Base-by-base conservation (phyloP, 2,797 vertebrate genomes). In the Denticeps clupeoides region DNA sequence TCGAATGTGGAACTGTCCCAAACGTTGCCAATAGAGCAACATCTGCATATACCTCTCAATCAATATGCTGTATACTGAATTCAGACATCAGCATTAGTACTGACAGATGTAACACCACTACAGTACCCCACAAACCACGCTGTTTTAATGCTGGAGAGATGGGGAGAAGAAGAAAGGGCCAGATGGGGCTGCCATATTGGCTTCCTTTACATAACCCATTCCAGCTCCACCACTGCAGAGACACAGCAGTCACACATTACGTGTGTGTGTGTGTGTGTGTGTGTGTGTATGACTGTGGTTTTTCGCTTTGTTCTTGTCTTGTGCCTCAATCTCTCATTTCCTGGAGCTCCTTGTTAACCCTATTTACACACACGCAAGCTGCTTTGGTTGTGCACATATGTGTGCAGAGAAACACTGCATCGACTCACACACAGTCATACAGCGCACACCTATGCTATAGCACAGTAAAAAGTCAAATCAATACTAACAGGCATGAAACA, bases 171-270 rank as follows among this genome's bases (percentile, higher is more conserved):
- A 37, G 24, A 43, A 40, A 23, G 13, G 38, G 42, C 53, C 49
- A 49, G 53, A 45, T 12, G 50, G 58, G 48, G 51, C 45, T 45
- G 27, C 53, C 46, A 44, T 44, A 45, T 26, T 50, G 48, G 44
- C 50, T 51, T 19, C 5, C 40, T 66, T 58, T 62, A 65, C 52
- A 62, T 65, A 69, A 72, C 46, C 26, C 60, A n/a, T n/a, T 53
- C 26, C 47, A 31, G 53, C 51, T 31, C 38, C 40, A 45, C 59
- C 49, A 28, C 51, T 51, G 55, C 59, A 69, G 55, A 41, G 51
- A 48, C 37, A 56, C 18, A 6, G 19, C 43, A 69, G 55, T 41
- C 51, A 48, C 37, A 56, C 18, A 6, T 19, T 43, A 49, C 53
- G 45, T 42, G 24, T 55, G 23, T 28, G 42, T 44, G 16, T 44